phyloP scores from a whole-genome alignment of 2,797 vertebrate genomes.

The Muscicapa striata region DNA sequence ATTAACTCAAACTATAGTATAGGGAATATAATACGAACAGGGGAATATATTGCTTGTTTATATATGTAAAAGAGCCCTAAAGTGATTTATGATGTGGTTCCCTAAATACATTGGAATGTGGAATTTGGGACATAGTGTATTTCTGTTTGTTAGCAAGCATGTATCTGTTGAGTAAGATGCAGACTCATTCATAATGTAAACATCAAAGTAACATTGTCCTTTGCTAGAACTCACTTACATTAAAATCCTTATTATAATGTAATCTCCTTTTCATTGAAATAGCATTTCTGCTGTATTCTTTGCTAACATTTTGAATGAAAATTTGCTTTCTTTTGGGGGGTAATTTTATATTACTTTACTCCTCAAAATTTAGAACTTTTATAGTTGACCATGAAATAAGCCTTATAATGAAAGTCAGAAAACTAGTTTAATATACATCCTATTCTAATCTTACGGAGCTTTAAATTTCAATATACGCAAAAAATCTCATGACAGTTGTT shows the following conservation, averaged over 20 bases:
- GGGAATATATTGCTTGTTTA: background rate
- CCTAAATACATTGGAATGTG: background rate
- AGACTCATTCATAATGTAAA: background rate
- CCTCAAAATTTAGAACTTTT: background rate
- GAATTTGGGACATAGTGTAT: background rate
- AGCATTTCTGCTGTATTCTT: background rate
- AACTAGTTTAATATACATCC: background rate
- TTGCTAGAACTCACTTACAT: background rate
- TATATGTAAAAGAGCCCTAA: background rate
- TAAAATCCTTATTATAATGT: background rate
- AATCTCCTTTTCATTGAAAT: background rate
- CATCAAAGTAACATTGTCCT: background rate
- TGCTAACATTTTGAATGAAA: background rate
- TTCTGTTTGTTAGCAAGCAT: background rate
- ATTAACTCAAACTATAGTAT: background rate
- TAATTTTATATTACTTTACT: background rate
- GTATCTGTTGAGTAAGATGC: background rate
- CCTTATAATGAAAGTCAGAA: background rate
- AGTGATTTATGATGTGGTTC: background rate
- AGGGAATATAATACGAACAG: background rate
- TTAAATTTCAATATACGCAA: background rate
- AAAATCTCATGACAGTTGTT: background rate
- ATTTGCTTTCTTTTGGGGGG: background rate
- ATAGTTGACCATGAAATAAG: background rate
- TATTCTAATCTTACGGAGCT: background rate